Evolutionary conservation across 2,797 vertebrate species (phyloP).

Genomic region (Channa striata): DNA sequence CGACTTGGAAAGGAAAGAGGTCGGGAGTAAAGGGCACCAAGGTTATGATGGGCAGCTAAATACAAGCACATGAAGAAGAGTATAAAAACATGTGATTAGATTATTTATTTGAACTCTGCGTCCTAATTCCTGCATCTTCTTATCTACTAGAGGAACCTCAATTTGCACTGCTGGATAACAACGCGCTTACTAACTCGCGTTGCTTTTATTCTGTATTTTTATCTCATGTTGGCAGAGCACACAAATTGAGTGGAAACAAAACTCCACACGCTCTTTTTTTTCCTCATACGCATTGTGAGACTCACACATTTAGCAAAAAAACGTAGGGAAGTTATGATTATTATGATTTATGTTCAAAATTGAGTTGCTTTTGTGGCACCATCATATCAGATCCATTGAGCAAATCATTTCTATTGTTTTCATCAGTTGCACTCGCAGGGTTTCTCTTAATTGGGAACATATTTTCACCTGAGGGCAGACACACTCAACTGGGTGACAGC

Average conservation of each 20-base stretch:
- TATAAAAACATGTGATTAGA: background rate
- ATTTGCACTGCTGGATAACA: constrained; percentile 29
- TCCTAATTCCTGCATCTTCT: constrained; percentile 20
- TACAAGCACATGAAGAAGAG: background rate
- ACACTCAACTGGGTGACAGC: constrained; percentile 28
- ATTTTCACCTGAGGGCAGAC: constrained; percentile 49
- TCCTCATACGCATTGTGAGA: constrained; percentile 29
- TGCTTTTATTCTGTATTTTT: constrained; percentile 37
- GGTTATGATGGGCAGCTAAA: background rate
- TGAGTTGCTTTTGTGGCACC: constrained; percentile 19
- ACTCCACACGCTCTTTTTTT: constrained; percentile 23
- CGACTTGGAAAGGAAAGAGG: background rate
- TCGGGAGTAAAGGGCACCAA: background rate
- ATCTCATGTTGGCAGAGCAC: constrained; percentile 38
- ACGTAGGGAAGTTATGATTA: constrained; percentile 34
- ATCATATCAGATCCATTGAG: constrained; percentile 64
- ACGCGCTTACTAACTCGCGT: constrained; percentile 14
- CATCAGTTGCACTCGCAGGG: constrained; percentile 47
- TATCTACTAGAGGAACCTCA: constrained; percentile 32
- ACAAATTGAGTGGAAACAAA: constrained; percentile 44
- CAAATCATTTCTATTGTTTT: constrained; percentile 61
- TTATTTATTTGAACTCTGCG: background rate
- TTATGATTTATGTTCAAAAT: constrained; percentile 41
- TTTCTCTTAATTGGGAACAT: constrained; percentile 64
- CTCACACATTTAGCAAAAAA: constrained; percentile 29